phyloP scores from a whole-genome alignment of 2,888 invertebrate species.

The Macrophya alboannulata region DNA sequence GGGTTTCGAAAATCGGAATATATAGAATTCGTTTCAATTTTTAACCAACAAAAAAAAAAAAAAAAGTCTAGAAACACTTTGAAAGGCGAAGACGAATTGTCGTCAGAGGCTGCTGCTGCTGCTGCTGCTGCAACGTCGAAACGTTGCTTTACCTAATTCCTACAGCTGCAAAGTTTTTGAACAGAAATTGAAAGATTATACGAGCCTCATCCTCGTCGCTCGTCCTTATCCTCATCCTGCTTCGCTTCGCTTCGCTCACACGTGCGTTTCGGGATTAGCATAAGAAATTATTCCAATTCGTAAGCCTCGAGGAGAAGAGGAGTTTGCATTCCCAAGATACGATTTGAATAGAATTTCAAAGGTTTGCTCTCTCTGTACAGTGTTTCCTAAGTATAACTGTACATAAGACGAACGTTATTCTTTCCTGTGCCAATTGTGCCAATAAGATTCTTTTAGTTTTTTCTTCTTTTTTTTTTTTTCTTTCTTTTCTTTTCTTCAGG shows the following conservation, averaged over 20 bases:
- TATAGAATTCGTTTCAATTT: not conserved
- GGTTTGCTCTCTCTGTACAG: not conserved
- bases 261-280: constrained; percentile 35
- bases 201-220: not conserved
- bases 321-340: constrained; percentile 32
- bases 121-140: no score
- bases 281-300: constrained; percentile 48
- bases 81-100: no score
- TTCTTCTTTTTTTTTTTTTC: not conserved
- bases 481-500: not conserved
- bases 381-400: not conserved
- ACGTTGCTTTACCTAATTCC: no score
- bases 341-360: constrained; percentile 51
- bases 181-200: constrained; percentile 31
- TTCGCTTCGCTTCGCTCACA: not conserved
- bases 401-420: not conserved
- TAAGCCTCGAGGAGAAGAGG: not conserved
- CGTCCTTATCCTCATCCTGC: no score
- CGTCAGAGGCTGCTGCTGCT: no score
- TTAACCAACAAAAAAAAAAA: not conserved
- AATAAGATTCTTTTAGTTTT: not conserved
- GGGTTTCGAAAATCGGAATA: no score
- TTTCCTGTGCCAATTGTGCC: not conserved
- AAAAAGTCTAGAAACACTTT: not conserved
- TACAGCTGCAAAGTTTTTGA: constrained; percentile 1